Conservation (phyloP, 2,113 vertebrate species). For the Nannospalax galili region DNA sequence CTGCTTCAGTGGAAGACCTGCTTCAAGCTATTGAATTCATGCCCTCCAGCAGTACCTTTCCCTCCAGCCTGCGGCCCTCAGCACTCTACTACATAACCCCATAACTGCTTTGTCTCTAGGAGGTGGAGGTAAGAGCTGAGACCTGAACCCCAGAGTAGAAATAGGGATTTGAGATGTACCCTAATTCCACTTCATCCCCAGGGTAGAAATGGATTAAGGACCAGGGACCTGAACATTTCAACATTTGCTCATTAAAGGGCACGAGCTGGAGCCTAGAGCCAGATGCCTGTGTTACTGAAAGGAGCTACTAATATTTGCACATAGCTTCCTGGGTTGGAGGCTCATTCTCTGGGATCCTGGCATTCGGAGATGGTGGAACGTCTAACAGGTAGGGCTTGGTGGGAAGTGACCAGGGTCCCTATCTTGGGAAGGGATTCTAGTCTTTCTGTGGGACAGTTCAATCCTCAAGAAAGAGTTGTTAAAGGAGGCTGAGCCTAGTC, state of each 20-base stretch:
- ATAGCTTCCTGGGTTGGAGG: too few relatives aligned
- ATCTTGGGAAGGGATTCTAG: background rate
- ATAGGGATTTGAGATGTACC: background rate
- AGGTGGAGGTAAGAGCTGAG: background rate
- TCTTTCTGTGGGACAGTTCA: background rate
- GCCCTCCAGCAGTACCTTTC: too few relatives aligned
- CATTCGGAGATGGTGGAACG: background rate
- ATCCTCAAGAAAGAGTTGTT: background rate
- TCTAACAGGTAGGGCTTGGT: background rate
- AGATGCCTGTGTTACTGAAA: background rate
- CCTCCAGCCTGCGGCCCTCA: background rate
- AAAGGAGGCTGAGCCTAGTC: background rate
- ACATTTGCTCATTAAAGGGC: background rate
- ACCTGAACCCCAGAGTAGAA: background rate
- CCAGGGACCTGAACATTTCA: background rate
- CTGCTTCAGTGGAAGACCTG: background rate
- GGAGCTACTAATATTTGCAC: background rate
- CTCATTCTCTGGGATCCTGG: background rate
- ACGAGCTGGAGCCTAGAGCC: background rate
- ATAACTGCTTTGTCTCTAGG: background rate
- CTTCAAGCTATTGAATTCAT: background rate
- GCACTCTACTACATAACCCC: background rate
- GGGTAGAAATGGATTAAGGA: background rate
- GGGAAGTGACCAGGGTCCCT: background rate
- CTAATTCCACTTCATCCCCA: background rate